phyloP scores from a whole-genome alignment of 2,113 vertebrate genomes.

The Eurypyga helias region DNA sequence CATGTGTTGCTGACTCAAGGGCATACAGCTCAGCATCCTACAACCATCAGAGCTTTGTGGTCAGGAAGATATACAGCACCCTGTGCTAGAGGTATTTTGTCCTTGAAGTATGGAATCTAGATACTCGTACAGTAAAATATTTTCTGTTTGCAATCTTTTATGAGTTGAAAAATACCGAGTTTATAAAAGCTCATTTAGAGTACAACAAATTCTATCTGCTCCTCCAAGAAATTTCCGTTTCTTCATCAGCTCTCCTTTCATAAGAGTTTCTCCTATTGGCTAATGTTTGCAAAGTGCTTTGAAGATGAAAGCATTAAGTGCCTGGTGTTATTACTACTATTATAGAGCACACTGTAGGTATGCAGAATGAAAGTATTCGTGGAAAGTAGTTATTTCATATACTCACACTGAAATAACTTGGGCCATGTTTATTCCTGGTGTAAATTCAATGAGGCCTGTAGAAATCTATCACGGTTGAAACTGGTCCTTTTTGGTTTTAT shows the following conservation, averaged over 20 bases:
- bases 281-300: no score
- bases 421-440: background rate
- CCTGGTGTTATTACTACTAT: background rate
- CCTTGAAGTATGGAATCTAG: background rate
- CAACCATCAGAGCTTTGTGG: background rate
- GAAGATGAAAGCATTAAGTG: background rate
- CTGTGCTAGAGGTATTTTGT: background rate
- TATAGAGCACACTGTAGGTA: background rate
- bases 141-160: background rate
- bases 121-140: background rate
- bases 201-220: background rate
- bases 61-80: background rate
- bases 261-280: background rate
- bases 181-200: background rate
- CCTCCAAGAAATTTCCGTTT: slow-evolving; percentile 9
- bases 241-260: background rate
- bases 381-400: background rate
- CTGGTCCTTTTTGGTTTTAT: background rate
- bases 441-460: background rate
- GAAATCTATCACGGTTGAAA: background rate
- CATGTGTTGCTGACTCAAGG: background rate
- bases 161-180: background rate
- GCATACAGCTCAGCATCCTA: background rate
- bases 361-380: background rate
- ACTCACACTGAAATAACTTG: background rate